Base-by-base conservation (phyloP, 2,113 vertebrate genomes). In the Rostratula benghalensis region DNA sequence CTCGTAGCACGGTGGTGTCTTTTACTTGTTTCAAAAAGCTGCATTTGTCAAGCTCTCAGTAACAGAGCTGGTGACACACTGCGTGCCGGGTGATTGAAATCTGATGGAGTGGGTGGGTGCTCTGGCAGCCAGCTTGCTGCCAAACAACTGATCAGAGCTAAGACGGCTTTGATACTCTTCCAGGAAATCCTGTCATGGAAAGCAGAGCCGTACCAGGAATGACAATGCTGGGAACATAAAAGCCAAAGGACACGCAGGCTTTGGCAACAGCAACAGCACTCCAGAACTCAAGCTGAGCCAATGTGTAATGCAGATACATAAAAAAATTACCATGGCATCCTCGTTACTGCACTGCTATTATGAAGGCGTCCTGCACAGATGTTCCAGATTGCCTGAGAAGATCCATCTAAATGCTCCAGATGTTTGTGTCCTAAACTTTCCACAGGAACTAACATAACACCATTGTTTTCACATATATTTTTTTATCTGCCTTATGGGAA, bases 161-260 rank as follows among this genome's bases (percentile, higher is more conserved):
- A 87, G 81, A 65, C 1, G 7, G 67, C 89, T 97, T 93, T 95
- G 91, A 89, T 89, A 69, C 27, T 37, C 74, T 80, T 94, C 87
- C 85, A 86, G 87, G 86, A 96, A 96, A 95, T 83, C 85, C 76
- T 89, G 83, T 73, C 93, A 90, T 50, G 76, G 82, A 95, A 94
- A 96, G 90, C 82, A 95, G 75, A 94, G 45, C 68, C 3, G 4
- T 68, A 95, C 56, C 86, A 73, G 67, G 83, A 81, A 77, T 76
- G 86, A 93, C 90, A 91, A 35, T 80, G 79, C 79, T 93, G 85
- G 69, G 69, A 93, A 95, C 2, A 6, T 31, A 59, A 74, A 39
- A 94, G 75, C 28, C 33, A 71, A 71, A 70, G 56, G 64, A 82
- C 50, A 53, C 2, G 0, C 37, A 83, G 43, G 46, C 56, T 91